Percentiles rank a stretch among this genome's conserved stretches.
These are phyloP conservation scores for Lissocephala sabroskyi DNA, from an alignment of 2,888 invertebrate genomes.

Conservation along the genomic window DNA sequence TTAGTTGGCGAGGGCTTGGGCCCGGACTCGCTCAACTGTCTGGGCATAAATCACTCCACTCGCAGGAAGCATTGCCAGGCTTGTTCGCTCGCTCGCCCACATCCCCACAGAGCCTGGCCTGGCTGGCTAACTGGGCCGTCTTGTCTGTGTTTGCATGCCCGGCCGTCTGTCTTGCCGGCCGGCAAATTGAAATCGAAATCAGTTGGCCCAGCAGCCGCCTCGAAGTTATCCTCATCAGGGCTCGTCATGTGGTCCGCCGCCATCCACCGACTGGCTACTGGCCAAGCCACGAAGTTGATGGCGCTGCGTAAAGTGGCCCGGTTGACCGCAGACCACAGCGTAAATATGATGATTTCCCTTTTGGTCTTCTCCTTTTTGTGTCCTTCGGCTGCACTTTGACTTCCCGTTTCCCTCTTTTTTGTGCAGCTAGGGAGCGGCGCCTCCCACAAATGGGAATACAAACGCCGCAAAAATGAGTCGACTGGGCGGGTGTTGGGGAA, in stretches of 20 bases:
- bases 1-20: constrained; percentile 40
- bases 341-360: constrained; percentile 23
- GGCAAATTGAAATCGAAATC: constrained; percentile 64
- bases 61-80: constrained; percentile 62
- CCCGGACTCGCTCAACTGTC: constrained; percentile 27
- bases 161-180: no score
- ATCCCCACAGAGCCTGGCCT: no score
- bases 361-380: background rate
- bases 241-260: background rate
- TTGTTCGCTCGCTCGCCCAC: constrained; percentile 63
- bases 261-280: constrained; percentile 1
- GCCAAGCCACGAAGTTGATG: background rate
- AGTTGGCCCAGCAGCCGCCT: constrained; percentile 31
- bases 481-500: no score
- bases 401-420: constrained; percentile 25
- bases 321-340: constrained; percentile 50
- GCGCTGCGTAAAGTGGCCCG: constrained; percentile 40
- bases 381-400: constrained; percentile 37
- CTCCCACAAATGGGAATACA: no score
- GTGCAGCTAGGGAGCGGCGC: no score
- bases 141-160: no score
- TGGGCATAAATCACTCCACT: constrained; percentile 55
- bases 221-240: background rate
- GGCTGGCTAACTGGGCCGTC: no score
- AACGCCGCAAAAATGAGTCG: no score